Percentiles rank a stretch among this genome's conserved stretches.
These are phyloP conservation scores for Aphelocoma coerulescens DNA, from an alignment of 2,113 vertebrate genomes.

Conservation along the genomic window DNA sequence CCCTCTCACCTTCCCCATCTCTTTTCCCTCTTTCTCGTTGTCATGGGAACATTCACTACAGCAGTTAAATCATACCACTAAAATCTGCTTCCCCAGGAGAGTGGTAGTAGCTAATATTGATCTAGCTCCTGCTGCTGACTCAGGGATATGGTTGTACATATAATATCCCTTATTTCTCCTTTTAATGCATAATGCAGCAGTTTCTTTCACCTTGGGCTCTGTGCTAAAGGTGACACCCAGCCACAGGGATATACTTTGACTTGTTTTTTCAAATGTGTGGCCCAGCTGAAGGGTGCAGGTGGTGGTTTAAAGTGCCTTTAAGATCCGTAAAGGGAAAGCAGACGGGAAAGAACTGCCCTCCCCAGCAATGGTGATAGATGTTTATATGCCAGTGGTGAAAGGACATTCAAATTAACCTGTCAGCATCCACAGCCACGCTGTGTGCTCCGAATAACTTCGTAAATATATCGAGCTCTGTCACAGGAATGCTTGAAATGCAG, in stretches of 20 bases:
- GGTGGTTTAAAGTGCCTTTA: background rate
- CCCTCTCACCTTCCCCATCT: background rate
- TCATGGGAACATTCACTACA: conserved; percentile 44
- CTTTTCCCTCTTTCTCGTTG: conserved; percentile 9
- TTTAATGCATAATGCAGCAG: conserved; percentile 33
- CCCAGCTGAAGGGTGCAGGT: background rate
- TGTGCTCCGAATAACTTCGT: background rate
- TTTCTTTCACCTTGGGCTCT: conserved; percentile 22
- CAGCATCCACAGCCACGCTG: background rate
- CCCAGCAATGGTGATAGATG: background rate
- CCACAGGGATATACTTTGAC: background rate
- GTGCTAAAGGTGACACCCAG: background rate
- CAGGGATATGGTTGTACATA: background rate
- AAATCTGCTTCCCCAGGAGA: background rate
- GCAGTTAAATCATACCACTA: conserved; percentile 10
- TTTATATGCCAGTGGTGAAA: background rate
- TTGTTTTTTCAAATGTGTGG: background rate
- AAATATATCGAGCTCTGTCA: background rate
- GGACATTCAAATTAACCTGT: background rate
- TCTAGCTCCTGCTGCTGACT: conserved; percentile 43
- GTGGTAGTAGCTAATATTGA: conserved; percentile 53
- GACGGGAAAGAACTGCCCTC: background rate
- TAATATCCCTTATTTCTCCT: background rate
- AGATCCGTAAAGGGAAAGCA: background rate
- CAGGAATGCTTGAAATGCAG: background rate